These are phyloP conservation scores for Dendrocincla fuliginosa DNA, from an alignment of 2,797 vertebrate species.

Conservation along the genomic window DNA sequence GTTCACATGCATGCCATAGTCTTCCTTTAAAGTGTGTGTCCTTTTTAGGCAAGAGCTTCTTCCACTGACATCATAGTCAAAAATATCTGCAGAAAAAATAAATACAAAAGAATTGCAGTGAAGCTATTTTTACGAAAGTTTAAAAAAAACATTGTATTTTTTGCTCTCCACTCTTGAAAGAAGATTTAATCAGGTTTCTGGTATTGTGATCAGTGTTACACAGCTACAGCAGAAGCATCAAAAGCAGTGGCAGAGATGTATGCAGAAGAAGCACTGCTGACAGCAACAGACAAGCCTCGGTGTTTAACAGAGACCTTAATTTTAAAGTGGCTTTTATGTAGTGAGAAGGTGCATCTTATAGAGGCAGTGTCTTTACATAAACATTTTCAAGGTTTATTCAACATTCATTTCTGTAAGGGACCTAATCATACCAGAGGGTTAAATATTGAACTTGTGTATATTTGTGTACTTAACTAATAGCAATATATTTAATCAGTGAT, in stretches of 20 bases:
- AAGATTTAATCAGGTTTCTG: not conserved
- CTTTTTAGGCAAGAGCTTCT: not conserved
- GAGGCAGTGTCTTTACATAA: not conserved
- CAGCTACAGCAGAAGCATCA: not conserved
- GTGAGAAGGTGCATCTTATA: not conserved
- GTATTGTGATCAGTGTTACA: not conserved
- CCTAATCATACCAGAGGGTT: not conserved
- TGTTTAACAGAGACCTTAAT: not conserved
- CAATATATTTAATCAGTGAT: not conserved
- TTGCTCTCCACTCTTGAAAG: not conserved
- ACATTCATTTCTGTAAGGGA: not conserved
- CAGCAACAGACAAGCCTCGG: not conserved
- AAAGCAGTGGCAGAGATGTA: not conserved
- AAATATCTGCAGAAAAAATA: not conserved
- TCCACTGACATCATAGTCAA: not conserved
- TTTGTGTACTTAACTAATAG: not conserved
- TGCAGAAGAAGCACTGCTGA: not conserved
- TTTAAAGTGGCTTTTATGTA: not conserved
- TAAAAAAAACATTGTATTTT: not conserved
- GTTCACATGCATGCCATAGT: not conserved
- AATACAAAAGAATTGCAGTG: not conserved
- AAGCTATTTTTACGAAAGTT: not conserved
- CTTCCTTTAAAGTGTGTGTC: not conserved
- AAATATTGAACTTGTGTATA: not conserved
- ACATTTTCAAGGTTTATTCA: not conserved